Evolutionary conservation across 2,888 invertebrate genomes (phyloP).

Genomic region (Diarsia rubi): DNA sequence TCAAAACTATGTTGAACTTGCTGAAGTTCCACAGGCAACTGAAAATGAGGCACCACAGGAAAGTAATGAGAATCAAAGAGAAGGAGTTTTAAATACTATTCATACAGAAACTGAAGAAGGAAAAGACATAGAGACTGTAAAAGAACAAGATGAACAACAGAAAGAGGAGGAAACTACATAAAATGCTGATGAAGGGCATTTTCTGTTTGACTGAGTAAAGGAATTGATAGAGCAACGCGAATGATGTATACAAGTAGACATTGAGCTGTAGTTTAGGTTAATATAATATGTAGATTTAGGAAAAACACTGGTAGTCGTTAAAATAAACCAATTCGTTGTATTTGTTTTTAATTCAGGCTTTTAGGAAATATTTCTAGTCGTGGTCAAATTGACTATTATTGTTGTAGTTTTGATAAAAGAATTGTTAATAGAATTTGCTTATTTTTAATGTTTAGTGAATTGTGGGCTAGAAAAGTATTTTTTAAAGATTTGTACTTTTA

Average conservation of each 20-base stretch:
- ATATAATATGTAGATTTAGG: constrained; percentile 38
- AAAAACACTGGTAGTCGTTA: constrained; percentile 54
- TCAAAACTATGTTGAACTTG: constrained; percentile 20
- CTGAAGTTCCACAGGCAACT: constrained; percentile 11
- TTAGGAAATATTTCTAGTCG: neutral
- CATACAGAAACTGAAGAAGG: constrained; percentile 19
- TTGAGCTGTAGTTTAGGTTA: constrained; percentile 53
- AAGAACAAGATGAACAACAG: constrained; percentile 22
- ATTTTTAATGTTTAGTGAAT: neutral
- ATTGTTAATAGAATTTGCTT: neutral
- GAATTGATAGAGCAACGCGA: constrained; percentile 61
- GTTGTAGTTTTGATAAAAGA: neutral
- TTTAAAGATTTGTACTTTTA: neutral
- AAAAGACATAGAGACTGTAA: constrained; percentile 28
- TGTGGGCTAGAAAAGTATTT: neutral
- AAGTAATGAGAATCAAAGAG: constrained; percentile 21
- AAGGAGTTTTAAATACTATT: constrained; percentile 20
- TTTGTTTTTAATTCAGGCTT: neutral
- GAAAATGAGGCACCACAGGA: constrained; percentile 1
- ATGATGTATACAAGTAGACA: constrained; percentile 57
- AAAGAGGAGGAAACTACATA: constrained; percentile 34
- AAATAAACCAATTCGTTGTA: neutral
- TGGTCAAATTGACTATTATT: neutral
- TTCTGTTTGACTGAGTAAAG: constrained; percentile 57
- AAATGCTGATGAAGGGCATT: constrained; percentile 44